Percentiles rank a stretch among this genome's conserved stretches.
These are phyloP conservation scores for Chalcis sispes DNA, from an alignment of 2,888 invertebrate genomes.

Conservation along the genomic window DNA sequence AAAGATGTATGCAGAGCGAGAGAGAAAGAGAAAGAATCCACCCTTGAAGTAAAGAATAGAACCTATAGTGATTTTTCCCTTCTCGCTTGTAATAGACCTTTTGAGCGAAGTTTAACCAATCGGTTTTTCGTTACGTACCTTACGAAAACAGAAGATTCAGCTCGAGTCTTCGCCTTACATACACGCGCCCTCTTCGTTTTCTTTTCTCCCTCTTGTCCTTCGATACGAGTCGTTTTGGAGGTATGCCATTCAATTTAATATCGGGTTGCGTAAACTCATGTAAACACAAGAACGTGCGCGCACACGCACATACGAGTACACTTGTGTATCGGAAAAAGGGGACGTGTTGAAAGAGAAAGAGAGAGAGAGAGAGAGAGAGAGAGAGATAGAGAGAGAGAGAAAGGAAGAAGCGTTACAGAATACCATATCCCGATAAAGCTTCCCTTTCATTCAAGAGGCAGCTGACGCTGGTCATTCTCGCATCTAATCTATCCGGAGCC, in stretches of 20 bases:
- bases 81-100: constrained; percentile 6
- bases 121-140: constrained; percentile 31
- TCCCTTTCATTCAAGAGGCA: constrained; percentile 22
- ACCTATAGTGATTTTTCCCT: constrained; percentile 29
- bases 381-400: not conserved
- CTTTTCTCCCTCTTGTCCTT: not conserved
- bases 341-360: too few relatives aligned
- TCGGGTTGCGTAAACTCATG: not conserved
- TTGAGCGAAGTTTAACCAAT: constrained; percentile 6
- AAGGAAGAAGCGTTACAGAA: too few relatives aligned
- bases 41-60: too few relatives aligned
- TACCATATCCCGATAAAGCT: not conserved
- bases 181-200: constrained; percentile 17
- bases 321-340: too few relatives aligned
- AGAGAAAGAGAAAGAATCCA: too few relatives aligned
- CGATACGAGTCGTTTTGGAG: not conserved
- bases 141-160: constrained; percentile 8
- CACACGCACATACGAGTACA: too few relatives aligned
- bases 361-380: not conserved
- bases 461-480: constrained; percentile 8
- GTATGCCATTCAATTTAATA: constrained; percentile 42
- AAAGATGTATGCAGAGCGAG: too few relatives aligned
- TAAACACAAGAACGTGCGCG: not conserved
- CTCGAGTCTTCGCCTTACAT: not conserved
- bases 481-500: constrained; percentile 12